Evolutionary conservation across 2,797 vertebrate genomes (phyloP).

Genomic region (Pangasius larnaudii): DNA sequence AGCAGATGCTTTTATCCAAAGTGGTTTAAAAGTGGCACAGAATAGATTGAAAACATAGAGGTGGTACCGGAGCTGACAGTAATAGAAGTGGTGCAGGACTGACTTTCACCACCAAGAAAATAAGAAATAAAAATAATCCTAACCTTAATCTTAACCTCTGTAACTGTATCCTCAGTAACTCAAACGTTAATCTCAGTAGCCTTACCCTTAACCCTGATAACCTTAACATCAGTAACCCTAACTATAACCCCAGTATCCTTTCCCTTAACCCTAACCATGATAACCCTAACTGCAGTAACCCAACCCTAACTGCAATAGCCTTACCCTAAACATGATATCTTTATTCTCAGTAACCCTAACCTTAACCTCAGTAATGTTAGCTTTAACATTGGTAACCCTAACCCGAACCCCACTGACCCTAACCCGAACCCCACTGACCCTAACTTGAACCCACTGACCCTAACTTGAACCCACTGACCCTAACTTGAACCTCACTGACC

Average conservation of each 20-base stretch:
- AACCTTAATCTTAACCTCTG: not conserved
- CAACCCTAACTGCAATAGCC: too few relatives aligned
- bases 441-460: not conserved
- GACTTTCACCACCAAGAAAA: not conserved
- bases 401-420: not conserved
- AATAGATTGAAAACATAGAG: not conserved
- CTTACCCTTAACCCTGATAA: not conserved
- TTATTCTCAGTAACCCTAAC: not conserved
- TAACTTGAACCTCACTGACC: not conserved
- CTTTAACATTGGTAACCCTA: not conserved
- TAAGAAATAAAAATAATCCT: not conserved
- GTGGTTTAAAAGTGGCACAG: not conserved
- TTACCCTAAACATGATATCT: not conserved
- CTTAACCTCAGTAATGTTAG: not conserved
- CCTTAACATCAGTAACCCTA: not conserved
- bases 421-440: not conserved
- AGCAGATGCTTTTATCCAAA: not conserved
- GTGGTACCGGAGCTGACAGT: not conserved
- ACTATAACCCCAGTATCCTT: not conserved
- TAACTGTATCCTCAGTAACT: not conserved
- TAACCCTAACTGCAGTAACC: too few relatives aligned
- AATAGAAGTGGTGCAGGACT: not conserved
- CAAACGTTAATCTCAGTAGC: not conserved
- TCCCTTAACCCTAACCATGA: too few relatives aligned
- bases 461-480: not conserved